Conservation (phyloP, 2,113 vertebrate species). For the Meriones unguiculatus region DNA sequence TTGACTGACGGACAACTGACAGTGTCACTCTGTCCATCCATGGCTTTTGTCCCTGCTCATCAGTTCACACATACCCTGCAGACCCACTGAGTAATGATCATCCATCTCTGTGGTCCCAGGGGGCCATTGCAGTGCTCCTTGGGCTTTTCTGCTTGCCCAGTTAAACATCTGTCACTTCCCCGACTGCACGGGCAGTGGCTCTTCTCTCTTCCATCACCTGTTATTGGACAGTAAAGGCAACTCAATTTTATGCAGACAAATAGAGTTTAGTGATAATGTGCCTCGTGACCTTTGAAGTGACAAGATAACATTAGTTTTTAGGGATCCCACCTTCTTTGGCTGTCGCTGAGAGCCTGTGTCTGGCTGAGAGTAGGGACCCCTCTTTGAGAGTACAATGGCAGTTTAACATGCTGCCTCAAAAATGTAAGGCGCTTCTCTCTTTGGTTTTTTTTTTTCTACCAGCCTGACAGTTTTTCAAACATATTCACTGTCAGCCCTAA, state of each 20-base stretch:
- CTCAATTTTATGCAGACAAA: conserved; percentile 86
- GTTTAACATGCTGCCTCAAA: conserved; percentile 89
- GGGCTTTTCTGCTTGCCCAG: conserved; percentile 53
- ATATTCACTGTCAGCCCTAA: conserved; percentile 95
- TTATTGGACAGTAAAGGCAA: conserved; percentile 82
- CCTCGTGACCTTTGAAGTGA: conserved; percentile 84
- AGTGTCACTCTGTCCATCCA: not conserved
- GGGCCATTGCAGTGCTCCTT: not conserved
- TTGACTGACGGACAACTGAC: not conserved
- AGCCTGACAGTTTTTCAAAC: conserved; percentile 96
- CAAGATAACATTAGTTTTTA: conserved; percentile 87
- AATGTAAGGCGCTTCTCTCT: conserved; percentile 88
- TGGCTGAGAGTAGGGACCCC: conserved; percentile 79
- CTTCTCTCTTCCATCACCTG: conserved; percentile 59
- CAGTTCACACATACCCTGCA: not conserved
- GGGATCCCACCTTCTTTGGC: conserved; percentile 84
- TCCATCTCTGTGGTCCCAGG: not conserved
- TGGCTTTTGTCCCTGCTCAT: not conserved
- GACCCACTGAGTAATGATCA: conserved; percentile 52
- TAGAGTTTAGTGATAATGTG: conserved; percentile 83
- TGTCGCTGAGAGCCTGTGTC: conserved; percentile 82
- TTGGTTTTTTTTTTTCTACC: conserved; percentile 92
- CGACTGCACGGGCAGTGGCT: not conserved
- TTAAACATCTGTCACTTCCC: conserved; percentile 46
- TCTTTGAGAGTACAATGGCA: conserved; percentile 82